Base-by-base conservation (phyloP, 2,113 vertebrate genomes). In the Mormyrus lacerda region DNA sequence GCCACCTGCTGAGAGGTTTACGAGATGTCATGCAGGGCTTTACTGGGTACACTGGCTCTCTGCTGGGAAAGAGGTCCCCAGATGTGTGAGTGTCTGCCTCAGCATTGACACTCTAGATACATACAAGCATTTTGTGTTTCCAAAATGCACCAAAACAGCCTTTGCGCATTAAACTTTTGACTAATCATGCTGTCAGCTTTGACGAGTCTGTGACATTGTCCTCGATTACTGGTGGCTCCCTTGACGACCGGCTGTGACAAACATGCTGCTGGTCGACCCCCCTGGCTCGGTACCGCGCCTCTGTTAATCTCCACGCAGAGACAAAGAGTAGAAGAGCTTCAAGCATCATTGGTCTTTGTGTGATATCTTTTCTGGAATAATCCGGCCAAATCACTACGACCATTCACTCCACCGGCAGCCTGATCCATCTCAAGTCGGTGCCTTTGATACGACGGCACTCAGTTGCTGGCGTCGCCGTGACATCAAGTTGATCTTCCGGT, bases 321-420 rank as follows among this genome's bases (percentile, higher is more conserved):
- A 89, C 24, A 39, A 73, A 35, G 48, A 45, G 39, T 85, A 21
- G 24, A 45, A 58, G 24, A 58, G 51, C 76, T 84, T 89, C 42
- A n/a, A 79, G 50, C 58, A 42, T 85, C 51, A 47, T 50, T 50
- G 55, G 76, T 61, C 53, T 89, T 87, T 87, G 55, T 89, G 84
- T 7, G 35, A 45, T 19, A 69, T 85, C 35, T 53, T 89, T 58
- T 90, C 42, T 13, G 48, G 10, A 90, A 27, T 55, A 90, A 90
- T 87, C 65, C 35, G 8, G 15, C 69, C 86, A 65, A 90, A 76
- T 73, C 61, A 21, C 35, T 87, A 48, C 6, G n/a, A 2, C n/a
- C 55, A 47, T 89, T 84, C 51, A 1, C 85, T 58, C 44, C 10
- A 13, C 17, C 3, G 31, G 51, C 27, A n/a, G 88, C 31, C 76